These are phyloP conservation scores for Myotis daubentonii DNA, from an alignment of 2,797 vertebrate species.

Conservation along the genomic window DNA sequence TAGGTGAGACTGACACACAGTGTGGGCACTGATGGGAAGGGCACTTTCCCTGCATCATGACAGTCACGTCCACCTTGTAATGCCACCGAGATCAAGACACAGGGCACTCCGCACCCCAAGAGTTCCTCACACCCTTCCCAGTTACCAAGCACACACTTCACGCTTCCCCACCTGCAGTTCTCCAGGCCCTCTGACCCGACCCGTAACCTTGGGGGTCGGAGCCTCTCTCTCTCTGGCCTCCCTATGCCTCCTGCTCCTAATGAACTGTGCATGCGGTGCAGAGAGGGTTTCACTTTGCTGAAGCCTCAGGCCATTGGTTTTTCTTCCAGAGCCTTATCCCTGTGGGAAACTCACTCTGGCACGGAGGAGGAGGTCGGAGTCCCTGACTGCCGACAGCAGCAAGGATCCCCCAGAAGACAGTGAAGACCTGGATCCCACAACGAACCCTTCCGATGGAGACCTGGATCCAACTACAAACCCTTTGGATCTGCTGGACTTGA, in stretches of 20 bases:
- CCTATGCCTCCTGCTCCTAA: not conserved
- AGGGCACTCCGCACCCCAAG: not conserved
- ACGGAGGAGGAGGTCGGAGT: constrained; percentile 75
- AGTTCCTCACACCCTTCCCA: not conserved
- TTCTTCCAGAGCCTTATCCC: constrained; percentile 88
- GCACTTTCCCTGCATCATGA: not conserved
- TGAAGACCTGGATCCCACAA: not conserved
- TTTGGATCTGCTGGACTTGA: not conserved
- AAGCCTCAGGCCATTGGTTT: not conserved
- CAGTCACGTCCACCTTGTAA: not conserved
- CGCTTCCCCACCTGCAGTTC: not conserved
- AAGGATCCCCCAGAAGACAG: rapidly evolving
- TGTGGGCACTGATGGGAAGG: not conserved
- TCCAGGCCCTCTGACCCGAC: not conserved
- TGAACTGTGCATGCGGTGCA: not conserved
- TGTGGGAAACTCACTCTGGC: constrained; percentile 80
- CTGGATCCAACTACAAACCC: constrained; percentile 9
- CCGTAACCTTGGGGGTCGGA: no score
- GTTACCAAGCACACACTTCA: not conserved
- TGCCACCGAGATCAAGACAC: not conserved
- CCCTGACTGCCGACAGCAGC: rapidly evolving
- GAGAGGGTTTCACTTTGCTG: not conserved
- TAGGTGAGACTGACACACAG: not conserved
- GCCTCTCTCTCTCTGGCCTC: not conserved
- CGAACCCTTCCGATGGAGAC: rapidly evolving